Base-by-base conservation (phyloP, 2,797 vertebrate genomes). In the Halcyon smyrnensis region DNA sequence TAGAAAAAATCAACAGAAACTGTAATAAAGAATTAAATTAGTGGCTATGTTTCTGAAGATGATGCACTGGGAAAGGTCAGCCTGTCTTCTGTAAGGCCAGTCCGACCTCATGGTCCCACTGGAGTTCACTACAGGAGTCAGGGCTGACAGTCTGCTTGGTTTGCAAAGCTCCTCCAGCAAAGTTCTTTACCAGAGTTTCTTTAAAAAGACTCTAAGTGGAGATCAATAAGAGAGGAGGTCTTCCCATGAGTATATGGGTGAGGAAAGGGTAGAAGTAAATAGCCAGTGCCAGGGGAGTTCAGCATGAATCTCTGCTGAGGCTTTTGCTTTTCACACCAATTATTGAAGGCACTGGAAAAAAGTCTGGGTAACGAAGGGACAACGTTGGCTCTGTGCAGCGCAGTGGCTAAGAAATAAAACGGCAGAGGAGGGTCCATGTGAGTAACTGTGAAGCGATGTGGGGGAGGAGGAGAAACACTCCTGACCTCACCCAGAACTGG, bases 91-190 rank as follows among this genome's bases (percentile, higher is more conserved):
- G 20, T 25, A 2, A 23, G 37, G 60, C 48, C 78, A 81, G n/a
- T 7, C 23, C 50, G 73, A 6, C 68, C 36, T 57, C 11, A 0
- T 34, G 53, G 3, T 62, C 51, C 37, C 15, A 0, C 36, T 4
- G 59, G 62, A 56, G 39, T 36, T 82, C 39, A 4, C 68, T 19
- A 7, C 21, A 19, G 82, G 14, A n/a, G 14, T 68, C 45, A 37
- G 24, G 57, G 59, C 83, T 73, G 59, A 5, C 19, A 2, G 32
- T 8, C 83, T 84, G 25, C 28, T 54, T 16, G 21, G 39, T 41
- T 41, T 32, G n/a, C 80, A 64, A 1, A 84, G 65, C 69, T 94
- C 62, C 67, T 56, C 43, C 60, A 70, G 79, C 56, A 60, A 48
- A 65, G n/a, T 25, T 93, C 56, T 27, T 32, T 28, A 39, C 36